Percentiles rank a stretch among this genome's conserved stretches.
These are phyloP conservation scores for Phycodurus eques DNA, from an alignment of 2,113 vertebrate species.

Conservation along the genomic window DNA sequence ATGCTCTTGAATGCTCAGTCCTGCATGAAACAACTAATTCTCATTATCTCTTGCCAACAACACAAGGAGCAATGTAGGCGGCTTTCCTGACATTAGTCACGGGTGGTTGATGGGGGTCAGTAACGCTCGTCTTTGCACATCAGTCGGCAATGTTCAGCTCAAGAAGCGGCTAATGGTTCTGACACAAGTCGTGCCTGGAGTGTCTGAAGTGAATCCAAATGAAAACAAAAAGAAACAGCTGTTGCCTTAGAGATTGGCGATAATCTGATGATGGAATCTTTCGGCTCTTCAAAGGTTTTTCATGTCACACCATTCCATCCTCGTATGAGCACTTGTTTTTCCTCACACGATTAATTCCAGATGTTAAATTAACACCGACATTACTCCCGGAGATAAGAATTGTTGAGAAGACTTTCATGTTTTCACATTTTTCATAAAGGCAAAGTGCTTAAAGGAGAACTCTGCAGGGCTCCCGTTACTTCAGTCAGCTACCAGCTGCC, in stretches of 20 bases:
- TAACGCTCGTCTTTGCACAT: constrained; percentile 41
- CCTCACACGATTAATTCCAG: background rate
- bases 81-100: constrained; percentile 42
- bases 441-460: background rate
- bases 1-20: constrained; percentile 47
- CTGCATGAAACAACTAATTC: constrained; percentile 52
- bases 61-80: constrained; percentile 34
- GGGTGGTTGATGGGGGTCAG: constrained; percentile 37
- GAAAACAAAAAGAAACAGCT: constrained; percentile 25
- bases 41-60: constrained; percentile 50
- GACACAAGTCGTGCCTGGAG: constrained; percentile 8
- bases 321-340: background rate
- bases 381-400: background rate
- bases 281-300: background rate
- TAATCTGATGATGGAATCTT: constrained; percentile 2
- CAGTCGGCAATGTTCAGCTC: constrained; percentile 33
- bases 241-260: constrained; percentile 17
- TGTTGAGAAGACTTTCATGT: background rate
- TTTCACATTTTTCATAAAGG: background rate
- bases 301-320: background rate
- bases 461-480: background rate
- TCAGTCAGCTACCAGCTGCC: constrained; percentile 15
- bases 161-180: constrained; percentile 13
- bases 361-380: background rate
- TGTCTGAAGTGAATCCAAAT: constrained; percentile 26